A percentile compares a stretch with the other conserved stretches of the same genome.
phyloP scores from a whole-genome alignment of 2,888 invertebrate genomes.

The Xanthorhoe spadicearia region DNA sequence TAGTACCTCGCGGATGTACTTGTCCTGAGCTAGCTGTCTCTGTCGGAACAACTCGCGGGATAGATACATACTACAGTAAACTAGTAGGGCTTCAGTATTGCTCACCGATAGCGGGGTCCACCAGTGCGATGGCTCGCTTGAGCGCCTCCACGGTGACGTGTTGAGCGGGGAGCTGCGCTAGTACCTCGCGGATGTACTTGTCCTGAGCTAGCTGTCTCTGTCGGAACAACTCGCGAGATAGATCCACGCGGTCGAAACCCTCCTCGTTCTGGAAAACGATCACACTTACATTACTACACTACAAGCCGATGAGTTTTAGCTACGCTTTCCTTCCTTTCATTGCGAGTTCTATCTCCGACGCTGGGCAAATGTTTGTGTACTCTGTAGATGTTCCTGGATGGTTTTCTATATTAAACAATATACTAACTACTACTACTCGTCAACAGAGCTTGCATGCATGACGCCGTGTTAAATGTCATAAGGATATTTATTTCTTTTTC shows the following conservation, averaged over 20 bases:
- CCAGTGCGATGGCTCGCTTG: slow-evolving; percentile 74
- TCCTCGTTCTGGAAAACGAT: slow-evolving; percentile 69
- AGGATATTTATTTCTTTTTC: no score
- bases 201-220: slow-evolving; percentile 77
- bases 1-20: slow-evolving; percentile 76
- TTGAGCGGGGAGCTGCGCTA: slow-evolving; percentile 60
- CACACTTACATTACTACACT: neutral
- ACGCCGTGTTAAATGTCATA: no score
- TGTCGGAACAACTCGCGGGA: slow-evolving; percentile 76
- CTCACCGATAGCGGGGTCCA: slow-evolving; percentile 72
- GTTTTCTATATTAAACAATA: no score
- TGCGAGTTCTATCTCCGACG: no score
- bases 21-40: slow-evolving; percentile 74
- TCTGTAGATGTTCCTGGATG: no score
- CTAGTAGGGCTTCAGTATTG: no score
- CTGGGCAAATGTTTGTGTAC: no score
- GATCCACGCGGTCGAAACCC: slow-evolving; percentile 76
- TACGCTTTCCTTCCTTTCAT: no score
- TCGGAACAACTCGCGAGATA: slow-evolving; percentile 73
- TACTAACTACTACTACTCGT: no score
- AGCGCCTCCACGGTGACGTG: slow-evolving; percentile 64
- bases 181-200: slow-evolving; percentile 76
- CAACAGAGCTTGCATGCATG: no score
- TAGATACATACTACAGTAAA: no score
- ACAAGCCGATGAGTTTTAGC: no score